These are phyloP conservation scores for Mechanitis mazaeus DNA, from an alignment of 2,888 invertebrate species.

Conservation along the genomic window DNA sequence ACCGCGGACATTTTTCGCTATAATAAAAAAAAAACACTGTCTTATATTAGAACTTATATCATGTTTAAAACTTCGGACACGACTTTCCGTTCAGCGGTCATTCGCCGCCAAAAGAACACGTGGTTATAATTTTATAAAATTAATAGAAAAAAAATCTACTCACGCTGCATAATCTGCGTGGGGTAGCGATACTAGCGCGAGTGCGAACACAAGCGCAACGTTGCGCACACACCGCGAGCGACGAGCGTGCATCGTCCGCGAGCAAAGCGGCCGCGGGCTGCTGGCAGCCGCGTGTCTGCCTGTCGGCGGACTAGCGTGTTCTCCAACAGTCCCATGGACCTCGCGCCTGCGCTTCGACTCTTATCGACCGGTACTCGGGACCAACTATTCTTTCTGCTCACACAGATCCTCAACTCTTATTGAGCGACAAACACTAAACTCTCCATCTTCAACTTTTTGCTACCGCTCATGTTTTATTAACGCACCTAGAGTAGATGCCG, in stretches of 20 bases:
- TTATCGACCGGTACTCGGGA: slow-evolving; percentile 56
- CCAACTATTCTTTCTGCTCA: slow-evolving; percentile 48
- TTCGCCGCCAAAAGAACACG: not conserved
- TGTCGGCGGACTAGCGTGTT: slow-evolving; percentile 60
- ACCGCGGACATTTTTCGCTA: too few species aligned
- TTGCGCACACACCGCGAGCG: slow-evolving; percentile 62
- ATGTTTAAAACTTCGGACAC: not conserved
- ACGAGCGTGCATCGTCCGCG: slow-evolving; percentile 56
- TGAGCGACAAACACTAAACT: slow-evolving; percentile 53
- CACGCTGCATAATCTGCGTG: slow-evolving; percentile 62
- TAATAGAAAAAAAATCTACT: slow-evolving; percentile 40
- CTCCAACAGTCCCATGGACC: slow-evolving; percentile 41
- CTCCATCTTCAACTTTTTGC: slow-evolving; percentile 45
- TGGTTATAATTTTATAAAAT: not conserved
- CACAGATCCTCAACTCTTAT: slow-evolving; percentile 57
- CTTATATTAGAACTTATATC: not conserved
- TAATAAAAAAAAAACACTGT: too few species aligned
- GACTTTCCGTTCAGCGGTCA: not conserved
- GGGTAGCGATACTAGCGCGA: slow-evolving; percentile 59
- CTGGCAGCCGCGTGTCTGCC: slow-evolving; percentile 63
- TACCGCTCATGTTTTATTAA: slow-evolving; percentile 44
- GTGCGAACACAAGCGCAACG: slow-evolving; percentile 58
- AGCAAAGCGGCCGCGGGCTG: slow-evolving; percentile 52
- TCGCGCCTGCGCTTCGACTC: slow-evolving; percentile 56
- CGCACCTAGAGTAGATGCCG: slow-evolving; percentile 3